Evolutionary conservation across 2,113 vertebrate species (phyloP), one percentile per base, ranked within the genome.

Genomic region (Gallinago jamesoni): DNA sequence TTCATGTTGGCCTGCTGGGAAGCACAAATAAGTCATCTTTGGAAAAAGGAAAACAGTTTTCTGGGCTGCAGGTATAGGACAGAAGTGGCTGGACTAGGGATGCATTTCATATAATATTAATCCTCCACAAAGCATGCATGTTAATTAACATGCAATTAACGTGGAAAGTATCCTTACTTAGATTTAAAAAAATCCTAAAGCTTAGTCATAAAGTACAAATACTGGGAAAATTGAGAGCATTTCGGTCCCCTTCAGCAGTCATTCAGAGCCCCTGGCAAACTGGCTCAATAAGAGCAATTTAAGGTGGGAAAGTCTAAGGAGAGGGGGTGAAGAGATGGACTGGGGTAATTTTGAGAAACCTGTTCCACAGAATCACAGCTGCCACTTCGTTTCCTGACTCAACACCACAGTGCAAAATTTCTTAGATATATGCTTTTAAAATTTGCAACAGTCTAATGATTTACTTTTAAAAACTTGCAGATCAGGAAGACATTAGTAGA

Each of bases 401-500:
- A 84, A 84, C 31, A 89, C 17, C 16, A 82, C 22, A 57, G 53
- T 39, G 20, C 53, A 82, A 53, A 92, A 84, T 82, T 88, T 87
- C 59, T 70, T 55, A 77, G 56, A n/a, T 70, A 22, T 8, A 64
- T 64, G 3, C 23, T 55, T 77, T 84, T 37, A 47, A 85, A 76
- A 47, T 77, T 47, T 74, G 31, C 50, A 83, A n/a, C n/a, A 74
- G 28, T 59, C 23, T 60, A 69, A 74, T 35, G 45, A 33, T 74
- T 89, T 78, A n/a, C 47, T 92, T 89, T 90, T 74, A 56, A 89
- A 94, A 86, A 59, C 52, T 59, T 88, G 68, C 52, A 92, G 83
- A 94, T 75, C 73, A 91, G 76, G 73, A 90, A 94, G 77, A 76
- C 62, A 82, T 93, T 81, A 89, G 31, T 41, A 93, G 77, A 92